Evolutionary conservation across 2,797 vertebrate species (phyloP).

Genomic region (Nothura maculosa): DNA sequence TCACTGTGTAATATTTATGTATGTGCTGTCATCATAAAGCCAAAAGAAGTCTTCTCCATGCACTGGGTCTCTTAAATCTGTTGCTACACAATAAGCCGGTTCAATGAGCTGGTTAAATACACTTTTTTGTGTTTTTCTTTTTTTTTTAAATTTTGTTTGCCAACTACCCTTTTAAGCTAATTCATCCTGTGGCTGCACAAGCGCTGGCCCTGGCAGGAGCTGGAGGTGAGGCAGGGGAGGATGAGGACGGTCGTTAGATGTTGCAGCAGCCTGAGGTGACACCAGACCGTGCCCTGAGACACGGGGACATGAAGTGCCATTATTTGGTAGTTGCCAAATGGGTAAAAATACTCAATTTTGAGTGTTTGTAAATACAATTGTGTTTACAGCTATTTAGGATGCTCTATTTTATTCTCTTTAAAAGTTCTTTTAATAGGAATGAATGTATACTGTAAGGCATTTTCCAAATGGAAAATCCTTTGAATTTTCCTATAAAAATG

Average conservation of each 20-base stretch:
- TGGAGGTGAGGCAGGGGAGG: background rate
- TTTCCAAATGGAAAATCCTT: background rate
- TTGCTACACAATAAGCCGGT: background rate
- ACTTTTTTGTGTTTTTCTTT: too few species aligned
- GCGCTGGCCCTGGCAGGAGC: accelerated
- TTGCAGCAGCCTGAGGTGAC: background rate
- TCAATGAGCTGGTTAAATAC: background rate
- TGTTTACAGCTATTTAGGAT: background rate
- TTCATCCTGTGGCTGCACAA: background rate
- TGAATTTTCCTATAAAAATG: background rate
- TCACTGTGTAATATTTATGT: background rate
- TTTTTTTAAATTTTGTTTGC: too few species aligned
- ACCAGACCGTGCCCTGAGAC: background rate
- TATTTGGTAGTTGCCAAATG: background rate
- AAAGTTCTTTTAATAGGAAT: background rate
- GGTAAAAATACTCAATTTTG: background rate
- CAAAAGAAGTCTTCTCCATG: background rate
- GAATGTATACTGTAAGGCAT: background rate
- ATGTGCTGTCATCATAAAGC: background rate
- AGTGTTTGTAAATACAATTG: background rate
- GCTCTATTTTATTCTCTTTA: background rate
- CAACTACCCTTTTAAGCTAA: background rate
- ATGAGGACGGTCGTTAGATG: background rate
- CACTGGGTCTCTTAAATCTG: background rate
- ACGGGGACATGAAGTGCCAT: background rate